Evolutionary conservation across 2,888 invertebrate genomes (phyloP).

Genomic region (Eristalinus aeneus): DNA sequence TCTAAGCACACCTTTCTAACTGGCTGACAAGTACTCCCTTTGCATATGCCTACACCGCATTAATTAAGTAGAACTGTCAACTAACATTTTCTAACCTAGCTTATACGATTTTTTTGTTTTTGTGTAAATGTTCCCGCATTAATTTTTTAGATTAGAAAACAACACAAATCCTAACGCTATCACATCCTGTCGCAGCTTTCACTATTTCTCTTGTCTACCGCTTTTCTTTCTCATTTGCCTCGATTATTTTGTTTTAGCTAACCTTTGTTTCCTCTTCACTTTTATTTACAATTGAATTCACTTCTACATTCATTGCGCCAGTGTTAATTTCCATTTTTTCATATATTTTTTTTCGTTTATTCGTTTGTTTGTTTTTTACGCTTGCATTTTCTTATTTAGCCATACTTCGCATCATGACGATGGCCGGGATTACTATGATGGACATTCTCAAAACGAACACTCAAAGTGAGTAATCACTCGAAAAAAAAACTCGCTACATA

Average conservation of each 20-base stretch:
- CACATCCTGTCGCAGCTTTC: neutral
- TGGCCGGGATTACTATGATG: constrained; percentile 75
- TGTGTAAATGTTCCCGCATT: too few species aligned
- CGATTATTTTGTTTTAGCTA: constrained; percentile 11
- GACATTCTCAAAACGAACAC: constrained; percentile 75
- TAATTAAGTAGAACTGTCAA: too few species aligned
- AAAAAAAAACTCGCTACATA: neutral
- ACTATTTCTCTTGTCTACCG: neutral
- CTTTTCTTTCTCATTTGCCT: neutral
- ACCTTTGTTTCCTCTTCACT: constrained; percentile 26
- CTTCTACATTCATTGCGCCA: constrained; percentile 45
- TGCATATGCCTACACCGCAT: too few species aligned
- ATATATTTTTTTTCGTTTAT: constrained; percentile 50
- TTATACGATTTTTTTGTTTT: too few species aligned
- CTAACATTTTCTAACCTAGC: too few species aligned
- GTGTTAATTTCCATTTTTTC: constrained; percentile 66
- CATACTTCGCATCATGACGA: constrained; percentile 75
- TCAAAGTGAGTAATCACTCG: constrained; percentile 74
- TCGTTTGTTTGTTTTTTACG: constrained; percentile 70
- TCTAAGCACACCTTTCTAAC: too few species aligned
- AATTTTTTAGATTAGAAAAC: neutral
- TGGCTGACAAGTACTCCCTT: too few species aligned
- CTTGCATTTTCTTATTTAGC: constrained; percentile 75
- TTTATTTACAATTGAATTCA: constrained; percentile 9
- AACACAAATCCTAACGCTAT: neutral